Evolutionary conservation across 1,140 invertebrate genomes (phyloP), one percentile per base, ranked within the genome.

Genomic region (Brachystomella parvula): DNA sequence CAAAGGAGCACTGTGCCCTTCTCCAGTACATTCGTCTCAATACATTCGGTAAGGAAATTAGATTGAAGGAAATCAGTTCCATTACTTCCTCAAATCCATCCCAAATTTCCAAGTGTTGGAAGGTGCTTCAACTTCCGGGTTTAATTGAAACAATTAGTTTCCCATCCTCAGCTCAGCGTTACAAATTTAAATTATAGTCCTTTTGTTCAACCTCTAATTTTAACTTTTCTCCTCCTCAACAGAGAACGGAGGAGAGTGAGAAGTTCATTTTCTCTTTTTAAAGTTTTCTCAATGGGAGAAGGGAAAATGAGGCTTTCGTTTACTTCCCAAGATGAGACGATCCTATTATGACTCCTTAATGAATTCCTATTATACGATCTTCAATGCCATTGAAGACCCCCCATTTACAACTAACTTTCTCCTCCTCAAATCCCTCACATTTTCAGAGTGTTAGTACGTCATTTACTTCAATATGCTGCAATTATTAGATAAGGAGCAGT

Each of bases 11-110:
- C 47, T 74, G 70, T 62, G 64, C 67, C 39, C 71, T 74, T 32
- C 61, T 72, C 6, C 71, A 74, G 47, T 72, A 67, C 49, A 70
- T 69, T 58, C 61, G 62, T 63, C 68, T 74, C 35, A 72, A 68
- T 31, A 72, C 72, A 62, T 70, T 68, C 63, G 72, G 70, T 73
- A 66, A 68, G 65, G 21, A 57, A 57, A 57, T 57, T 60, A 17
- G 58, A 60, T 9, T 53, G 12, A 53, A 24, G 35, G 53, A 57
- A 57, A 44, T 44, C 9, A 44, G n/a, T 44, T 44, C n/a, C 39
- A 12, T 44, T 44, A 12, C 39, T 12, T 12, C n/a, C 39, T 44
- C 9, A 44, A 44, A 44, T n/a, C n/a, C n/a, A 12, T 44, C 9
- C 9, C 9, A 44, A 44, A 12, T 44, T 44, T 44, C 9, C 39